Conservation (phyloP, 2,888 invertebrate genomes). For the Trissoscelio sp. region DNA sequence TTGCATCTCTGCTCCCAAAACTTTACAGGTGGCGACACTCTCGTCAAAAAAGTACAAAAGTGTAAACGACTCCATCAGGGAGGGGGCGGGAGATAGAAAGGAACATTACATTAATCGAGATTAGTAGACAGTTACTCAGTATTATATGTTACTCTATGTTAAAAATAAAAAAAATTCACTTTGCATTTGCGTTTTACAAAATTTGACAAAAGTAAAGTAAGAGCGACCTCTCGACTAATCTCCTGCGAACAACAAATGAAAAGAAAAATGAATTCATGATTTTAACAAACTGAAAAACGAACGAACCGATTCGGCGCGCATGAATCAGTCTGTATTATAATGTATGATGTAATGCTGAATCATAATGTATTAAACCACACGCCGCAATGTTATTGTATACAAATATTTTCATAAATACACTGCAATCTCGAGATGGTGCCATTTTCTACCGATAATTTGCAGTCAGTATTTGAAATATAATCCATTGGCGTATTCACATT, state of each 20-base stretch:
- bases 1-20: neutral
- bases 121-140: conserved; percentile 4
- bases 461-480: too few relatives aligned
- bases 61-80: conserved; percentile 17
- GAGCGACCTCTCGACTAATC: neutral
- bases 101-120: conserved; percentile 25
- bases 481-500: too few relatives aligned
- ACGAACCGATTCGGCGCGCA: conserved; percentile 7
- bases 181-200: neutral
- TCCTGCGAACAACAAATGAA: neutral
- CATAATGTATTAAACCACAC: neutral
- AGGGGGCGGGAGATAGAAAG: conserved; percentile 8
- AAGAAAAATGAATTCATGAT: neutral
- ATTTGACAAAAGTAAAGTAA: neutral
- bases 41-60: conserved; percentile 36
- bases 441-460: too few relatives aligned
- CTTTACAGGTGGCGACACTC: neutral
- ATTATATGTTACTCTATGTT: neutral
- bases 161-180: neutral
- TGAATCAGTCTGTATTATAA: conserved; percentile 38
- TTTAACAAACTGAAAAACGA: neutral
- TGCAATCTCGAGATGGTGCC: too few relatives aligned
- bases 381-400: too few relatives aligned
- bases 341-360: too few relatives aligned
- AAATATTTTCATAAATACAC: too few relatives aligned